Conservation (phyloP, 2,888 invertebrate species). For the Stenichneumon culpator region DNA sequence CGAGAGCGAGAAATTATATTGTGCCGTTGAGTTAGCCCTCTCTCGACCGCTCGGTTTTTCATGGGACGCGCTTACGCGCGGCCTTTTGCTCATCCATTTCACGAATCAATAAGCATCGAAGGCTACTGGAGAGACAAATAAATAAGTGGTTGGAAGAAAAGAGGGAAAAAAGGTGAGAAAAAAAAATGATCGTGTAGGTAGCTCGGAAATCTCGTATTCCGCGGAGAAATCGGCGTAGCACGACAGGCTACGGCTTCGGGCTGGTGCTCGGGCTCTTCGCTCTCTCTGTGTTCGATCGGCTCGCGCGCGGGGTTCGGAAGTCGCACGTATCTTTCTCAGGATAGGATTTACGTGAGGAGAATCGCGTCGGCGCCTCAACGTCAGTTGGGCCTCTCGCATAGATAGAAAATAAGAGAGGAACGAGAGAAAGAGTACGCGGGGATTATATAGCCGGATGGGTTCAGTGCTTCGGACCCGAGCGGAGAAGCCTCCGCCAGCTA, state of each 20-base stretch:
- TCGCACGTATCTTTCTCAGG: conserved; percentile 64
- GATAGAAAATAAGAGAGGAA: conserved; percentile 6
- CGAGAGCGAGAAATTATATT: conserved; percentile 55
- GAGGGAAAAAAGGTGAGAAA: conserved; percentile 12
- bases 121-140: conserved; percentile 1
- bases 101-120: conserved; percentile 48
- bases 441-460: conserved; percentile 4
- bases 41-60: neutral
- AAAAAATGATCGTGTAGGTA: neutral
- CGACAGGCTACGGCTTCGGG: conserved; percentile 18
- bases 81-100: conserved; percentile 29
- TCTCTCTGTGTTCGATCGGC: neutral
- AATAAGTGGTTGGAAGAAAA: conserved; percentile 17
- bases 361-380: conserved; percentile 53
- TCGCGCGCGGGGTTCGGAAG: conserved; percentile 60
- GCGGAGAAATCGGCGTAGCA: conserved; percentile 48
- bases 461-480: neutral
- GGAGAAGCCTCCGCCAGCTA: neutral
- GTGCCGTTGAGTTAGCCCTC: conserved; percentile 38
- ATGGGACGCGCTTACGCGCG: neutral
- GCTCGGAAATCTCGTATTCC: conserved; percentile 59
- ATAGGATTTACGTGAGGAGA: conserved; percentile 66
- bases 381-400: conserved; percentile 37
- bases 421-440: neutral
- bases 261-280: conserved; percentile 4